phyloP scores from a whole-genome alignment of 2,888 invertebrate species.

The Lepas anatifera region DNA sequence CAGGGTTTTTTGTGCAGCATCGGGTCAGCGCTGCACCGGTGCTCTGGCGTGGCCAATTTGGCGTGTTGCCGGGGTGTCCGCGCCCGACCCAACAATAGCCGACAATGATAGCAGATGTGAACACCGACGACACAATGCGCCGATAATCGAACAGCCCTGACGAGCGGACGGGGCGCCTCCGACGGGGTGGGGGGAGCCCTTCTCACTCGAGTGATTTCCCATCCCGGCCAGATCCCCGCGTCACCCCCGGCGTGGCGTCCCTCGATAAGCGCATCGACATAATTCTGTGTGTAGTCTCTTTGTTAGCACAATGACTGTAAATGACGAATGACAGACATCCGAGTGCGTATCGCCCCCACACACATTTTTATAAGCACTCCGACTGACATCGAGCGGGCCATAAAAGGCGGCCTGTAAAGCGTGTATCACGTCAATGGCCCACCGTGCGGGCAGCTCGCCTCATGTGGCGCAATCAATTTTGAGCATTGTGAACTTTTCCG shows the following conservation, averaged over 20 bases:
- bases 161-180: neutral
- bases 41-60: neutral
- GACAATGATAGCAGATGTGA: neutral
- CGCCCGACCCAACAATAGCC: neutral
- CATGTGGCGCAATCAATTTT: too few relatives aligned
- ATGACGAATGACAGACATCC: constrained; percentile 2
- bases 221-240: neutral
- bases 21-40: too few relatives aligned
- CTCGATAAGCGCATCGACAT: neutral
- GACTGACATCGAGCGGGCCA: too few relatives aligned
- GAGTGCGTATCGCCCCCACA: too few relatives aligned
- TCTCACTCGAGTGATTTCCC: neutral
- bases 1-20: too few relatives aligned
- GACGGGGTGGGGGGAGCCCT: neutral
- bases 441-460: too few relatives aligned
- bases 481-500: too few relatives aligned
- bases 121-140: neutral
- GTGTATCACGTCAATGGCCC: too few relatives aligned
- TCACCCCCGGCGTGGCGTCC: neutral
- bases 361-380: too few relatives aligned
- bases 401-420: too few relatives aligned
- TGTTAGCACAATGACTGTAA: neutral
- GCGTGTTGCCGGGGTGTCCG: neutral
- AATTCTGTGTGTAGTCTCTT: constrained; percentile 2
- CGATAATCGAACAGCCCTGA: neutral